phyloP scores from a whole-genome alignment of 2,797 vertebrate species.

The Xiphorhynchus erythropygius region DNA sequence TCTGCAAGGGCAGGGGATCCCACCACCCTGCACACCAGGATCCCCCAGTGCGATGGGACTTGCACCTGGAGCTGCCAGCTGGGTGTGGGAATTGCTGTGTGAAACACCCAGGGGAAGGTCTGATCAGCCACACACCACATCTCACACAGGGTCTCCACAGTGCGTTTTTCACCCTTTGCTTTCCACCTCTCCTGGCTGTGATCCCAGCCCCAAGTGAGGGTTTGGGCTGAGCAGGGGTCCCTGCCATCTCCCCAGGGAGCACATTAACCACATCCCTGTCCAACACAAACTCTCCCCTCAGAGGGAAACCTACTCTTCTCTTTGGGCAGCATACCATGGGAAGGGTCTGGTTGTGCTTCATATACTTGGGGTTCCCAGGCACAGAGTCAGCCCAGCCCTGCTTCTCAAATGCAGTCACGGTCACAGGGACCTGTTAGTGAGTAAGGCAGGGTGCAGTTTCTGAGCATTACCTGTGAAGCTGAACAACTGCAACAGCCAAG shows the following conservation, averaged over 20 bases:
- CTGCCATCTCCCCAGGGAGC: neutral
- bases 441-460: neutral
- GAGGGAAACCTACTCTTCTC: accelerated
- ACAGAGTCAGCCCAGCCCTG: neutral
- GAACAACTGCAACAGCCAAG: neutral
- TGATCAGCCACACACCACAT: neutral
- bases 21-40: accelerated
- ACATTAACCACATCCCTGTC: neutral
- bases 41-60: accelerated
- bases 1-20: neutral
- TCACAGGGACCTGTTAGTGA: neutral
- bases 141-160: accelerated
- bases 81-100: neutral
- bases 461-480: neutral
- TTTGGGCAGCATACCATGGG: accelerated
- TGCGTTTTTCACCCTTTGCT: neutral
- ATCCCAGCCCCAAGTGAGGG: neutral
- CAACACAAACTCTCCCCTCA: neutral
- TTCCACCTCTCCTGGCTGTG: accelerated
- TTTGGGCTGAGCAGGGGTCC: neutral
- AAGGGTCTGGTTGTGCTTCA: neutral
- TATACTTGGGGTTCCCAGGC: accelerated
- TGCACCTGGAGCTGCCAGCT: neutral
- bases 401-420: accelerated
- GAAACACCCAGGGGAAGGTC: neutral